Percentiles rank a stretch among this genome's conserved stretches.
phyloP scores from a whole-genome alignment of 2,797 vertebrate genomes.

The Ctenosaura bakeri region DNA sequence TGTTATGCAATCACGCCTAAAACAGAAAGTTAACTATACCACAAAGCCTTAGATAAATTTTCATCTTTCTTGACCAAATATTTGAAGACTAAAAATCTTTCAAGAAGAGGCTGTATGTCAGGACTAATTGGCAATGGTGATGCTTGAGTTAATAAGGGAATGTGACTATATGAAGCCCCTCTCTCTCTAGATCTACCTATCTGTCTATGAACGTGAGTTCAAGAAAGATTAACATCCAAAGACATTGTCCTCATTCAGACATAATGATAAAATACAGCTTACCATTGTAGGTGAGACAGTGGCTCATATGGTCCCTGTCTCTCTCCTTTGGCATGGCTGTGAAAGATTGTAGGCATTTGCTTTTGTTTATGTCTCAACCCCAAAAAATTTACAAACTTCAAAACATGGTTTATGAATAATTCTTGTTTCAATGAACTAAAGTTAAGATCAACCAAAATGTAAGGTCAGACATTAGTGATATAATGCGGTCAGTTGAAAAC shows the following conservation, averaged over 20 bases:
- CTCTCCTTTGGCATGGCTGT: not conserved
- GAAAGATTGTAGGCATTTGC: not conserved
- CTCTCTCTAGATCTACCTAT: not conserved
- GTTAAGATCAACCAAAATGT: not conserved
- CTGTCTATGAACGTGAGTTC: not conserved
- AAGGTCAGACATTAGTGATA: not conserved
- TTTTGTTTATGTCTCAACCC: not conserved
- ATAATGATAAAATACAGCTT: not conserved
- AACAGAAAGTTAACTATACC: no score
- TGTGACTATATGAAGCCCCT: not conserved
- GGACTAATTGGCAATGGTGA: no score
- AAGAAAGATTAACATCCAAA: not conserved
- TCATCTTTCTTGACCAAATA: not conserved
- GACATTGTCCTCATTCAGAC: not conserved
- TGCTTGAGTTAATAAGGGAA: not conserved
- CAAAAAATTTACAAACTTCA: not conserved
- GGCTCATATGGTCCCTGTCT: not conserved
- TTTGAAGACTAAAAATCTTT: not conserved
- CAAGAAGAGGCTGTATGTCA: not conserved
- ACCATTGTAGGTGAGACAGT: not conserved
- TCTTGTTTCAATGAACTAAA: not conserved
- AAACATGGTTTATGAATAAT: not conserved
- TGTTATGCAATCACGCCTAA: not conserved
- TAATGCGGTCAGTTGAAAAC: not conserved
- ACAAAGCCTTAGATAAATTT: not conserved